Percentiles rank a stretch among this genome's conserved stretches.
phyloP scores from a whole-genome alignment of 2,797 vertebrate genomes.

The Molossus molossus region DNA sequence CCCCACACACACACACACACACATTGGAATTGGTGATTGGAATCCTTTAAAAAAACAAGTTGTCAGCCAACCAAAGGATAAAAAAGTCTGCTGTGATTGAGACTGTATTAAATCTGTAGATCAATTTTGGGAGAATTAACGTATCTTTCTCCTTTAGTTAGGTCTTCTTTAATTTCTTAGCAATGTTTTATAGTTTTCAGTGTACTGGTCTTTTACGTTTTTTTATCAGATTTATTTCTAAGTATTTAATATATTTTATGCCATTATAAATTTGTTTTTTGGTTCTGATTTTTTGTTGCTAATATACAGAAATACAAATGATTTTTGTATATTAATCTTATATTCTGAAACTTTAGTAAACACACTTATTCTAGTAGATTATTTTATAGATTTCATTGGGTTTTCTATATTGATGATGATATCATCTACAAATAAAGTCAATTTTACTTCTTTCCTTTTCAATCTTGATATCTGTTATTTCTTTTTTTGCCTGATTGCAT shows the following conservation, averaged over 20 bases:
- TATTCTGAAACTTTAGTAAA: neutral
- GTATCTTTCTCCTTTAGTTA: neutral
- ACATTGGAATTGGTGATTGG: neutral
- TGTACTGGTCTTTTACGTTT: neutral
- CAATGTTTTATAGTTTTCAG: neutral
- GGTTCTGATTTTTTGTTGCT: neutral
- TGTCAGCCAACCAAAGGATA: neutral
- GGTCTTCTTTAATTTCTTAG: neutral
- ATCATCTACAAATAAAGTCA: neutral
- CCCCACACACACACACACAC: neutral
- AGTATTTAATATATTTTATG: neutral
- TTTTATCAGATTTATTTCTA: neutral
- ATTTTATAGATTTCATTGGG: neutral
- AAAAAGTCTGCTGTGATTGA: neutral
- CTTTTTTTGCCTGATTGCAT: neutral
- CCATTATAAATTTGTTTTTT: conserved; percentile 22
- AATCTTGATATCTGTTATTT: neutral
- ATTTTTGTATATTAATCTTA: neutral
- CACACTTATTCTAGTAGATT: neutral
- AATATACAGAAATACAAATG: neutral
- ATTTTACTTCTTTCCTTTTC: neutral
- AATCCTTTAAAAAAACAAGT: neutral
- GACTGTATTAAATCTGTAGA: neutral
- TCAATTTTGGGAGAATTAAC: conserved; percentile 16
- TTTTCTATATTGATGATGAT: neutral